phyloP scores from a whole-genome alignment of 2,888 invertebrate genomes.

The Diadegma fenestrale region DNA sequence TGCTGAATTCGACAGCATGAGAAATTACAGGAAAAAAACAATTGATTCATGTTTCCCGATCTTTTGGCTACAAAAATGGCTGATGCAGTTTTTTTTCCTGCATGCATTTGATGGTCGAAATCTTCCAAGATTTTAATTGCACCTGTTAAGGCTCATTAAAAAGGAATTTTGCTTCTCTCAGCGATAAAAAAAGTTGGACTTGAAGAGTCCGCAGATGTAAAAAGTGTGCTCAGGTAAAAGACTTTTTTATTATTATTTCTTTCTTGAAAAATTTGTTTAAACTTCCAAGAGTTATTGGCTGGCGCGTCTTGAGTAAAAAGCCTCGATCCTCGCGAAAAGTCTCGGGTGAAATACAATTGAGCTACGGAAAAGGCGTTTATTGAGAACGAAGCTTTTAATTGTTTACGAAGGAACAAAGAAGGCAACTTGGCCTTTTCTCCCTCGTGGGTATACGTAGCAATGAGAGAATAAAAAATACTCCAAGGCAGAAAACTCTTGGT shows the following conservation, averaged over 20 bases:
- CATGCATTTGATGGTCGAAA: neutral
- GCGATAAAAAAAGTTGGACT: constrained; percentile 17
- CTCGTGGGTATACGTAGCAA: constrained; percentile 16
- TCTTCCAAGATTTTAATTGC: constrained; percentile 15
- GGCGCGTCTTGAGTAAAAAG: constrained; percentile 46
- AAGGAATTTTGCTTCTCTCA: neutral
- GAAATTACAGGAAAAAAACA: neutral
- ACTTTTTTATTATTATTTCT: constrained; percentile 9
- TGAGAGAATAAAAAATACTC: constrained; percentile 49
- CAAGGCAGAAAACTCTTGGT: constrained; percentile 48
- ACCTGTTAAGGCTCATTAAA: constrained; percentile 35
- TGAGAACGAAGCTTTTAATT: constrained; percentile 68
- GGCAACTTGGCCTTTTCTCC: constrained; percentile 25
- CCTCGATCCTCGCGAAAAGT: constrained; percentile 53
- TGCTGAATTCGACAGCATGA: neutral
- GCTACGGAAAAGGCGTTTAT: constrained; percentile 67
- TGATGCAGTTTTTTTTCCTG: neutral
- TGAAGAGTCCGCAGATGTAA: constrained; percentile 20
- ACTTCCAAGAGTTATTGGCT: constrained; percentile 48
- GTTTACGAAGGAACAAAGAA: constrained; percentile 66
- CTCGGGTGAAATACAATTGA: constrained; percentile 55
- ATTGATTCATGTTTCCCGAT: neutral
- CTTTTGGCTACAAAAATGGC: neutral
- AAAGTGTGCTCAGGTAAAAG: constrained; percentile 10
- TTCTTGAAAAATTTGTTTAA: neutral